These are phyloP conservation scores for Drosophila testacea DNA, from an alignment of 2,888 invertebrate genomes.

Conservation along the genomic window DNA sequence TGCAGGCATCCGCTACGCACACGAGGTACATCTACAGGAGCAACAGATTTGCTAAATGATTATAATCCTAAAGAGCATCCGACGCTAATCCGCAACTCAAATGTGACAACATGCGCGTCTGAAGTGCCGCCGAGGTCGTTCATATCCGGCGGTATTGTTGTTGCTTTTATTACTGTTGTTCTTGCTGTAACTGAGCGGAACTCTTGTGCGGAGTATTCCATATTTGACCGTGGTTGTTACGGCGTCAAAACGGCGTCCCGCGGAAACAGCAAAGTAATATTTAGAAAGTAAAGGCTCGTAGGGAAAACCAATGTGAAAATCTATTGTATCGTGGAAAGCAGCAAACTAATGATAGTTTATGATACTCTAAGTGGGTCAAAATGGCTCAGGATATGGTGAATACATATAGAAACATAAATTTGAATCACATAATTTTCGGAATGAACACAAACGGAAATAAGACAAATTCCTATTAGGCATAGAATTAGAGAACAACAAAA, in stretches of 20 bases:
- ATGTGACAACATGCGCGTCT: constrained; percentile 83
- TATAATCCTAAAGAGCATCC: constrained; percentile 81
- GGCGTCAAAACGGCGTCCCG: constrained; percentile 5
- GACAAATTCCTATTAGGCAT: constrained; percentile 35
- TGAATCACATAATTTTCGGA: constrained; percentile 26
- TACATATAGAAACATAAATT: constrained; percentile 12
- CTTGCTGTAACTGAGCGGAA: constrained; percentile 12
- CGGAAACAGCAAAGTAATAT: neutral
- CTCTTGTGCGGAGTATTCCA: constrained; percentile 15
- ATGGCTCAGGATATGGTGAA: constrained; percentile 43
- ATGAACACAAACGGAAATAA: constrained; percentile 40
- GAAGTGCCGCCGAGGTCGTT: constrained; percentile 69
- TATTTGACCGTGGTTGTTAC: constrained; percentile 20
- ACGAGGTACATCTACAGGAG: constrained; percentile 70
- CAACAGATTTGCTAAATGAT: constrained; percentile 85
- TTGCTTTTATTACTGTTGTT: constrained; percentile 1
- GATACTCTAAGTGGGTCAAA: constrained; percentile 70
- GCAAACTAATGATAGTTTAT: constrained; percentile 68
- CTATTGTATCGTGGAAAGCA: constrained; percentile 31
- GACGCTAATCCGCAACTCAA: constrained; percentile 83
- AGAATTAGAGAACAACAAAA: constrained; percentile 17
- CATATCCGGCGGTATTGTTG: constrained; percentile 32
- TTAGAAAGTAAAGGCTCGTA: constrained; percentile 2
- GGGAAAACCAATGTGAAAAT: constrained; percentile 28
- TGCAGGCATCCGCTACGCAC: constrained; percentile 51